Conservation (phyloP, 2,797 vertebrate species). For the Chrysocyon brachyurus region DNA sequence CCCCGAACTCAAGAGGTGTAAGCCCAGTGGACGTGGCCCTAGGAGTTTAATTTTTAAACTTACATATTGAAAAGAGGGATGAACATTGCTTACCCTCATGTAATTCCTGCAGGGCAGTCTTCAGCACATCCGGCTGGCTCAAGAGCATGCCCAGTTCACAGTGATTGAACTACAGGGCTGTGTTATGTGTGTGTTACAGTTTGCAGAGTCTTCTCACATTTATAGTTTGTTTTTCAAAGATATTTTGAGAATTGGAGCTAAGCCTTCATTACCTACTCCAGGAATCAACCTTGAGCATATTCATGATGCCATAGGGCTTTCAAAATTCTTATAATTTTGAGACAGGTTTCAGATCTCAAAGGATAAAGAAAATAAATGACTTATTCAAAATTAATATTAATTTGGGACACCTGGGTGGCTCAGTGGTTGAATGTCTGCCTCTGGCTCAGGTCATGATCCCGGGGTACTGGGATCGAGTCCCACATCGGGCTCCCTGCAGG, state of each 20-base stretch:
- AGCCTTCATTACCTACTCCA: background rate
- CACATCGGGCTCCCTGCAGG: too few species aligned
- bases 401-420: background rate
- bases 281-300: background rate
- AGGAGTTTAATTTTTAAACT: background rate
- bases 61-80: background rate
- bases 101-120: too few species aligned
- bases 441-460: too few species aligned
- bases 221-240: background rate
- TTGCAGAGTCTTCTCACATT: too few species aligned
- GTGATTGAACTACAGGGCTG: background rate
- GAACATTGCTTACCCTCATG: rapidly evolving
- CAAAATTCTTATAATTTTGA: background rate
- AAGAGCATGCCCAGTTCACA: background rate
- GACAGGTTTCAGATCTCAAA: background rate
- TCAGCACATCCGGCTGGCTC: too few species aligned
- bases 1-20: background rate
- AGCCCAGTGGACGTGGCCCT: background rate
- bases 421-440: too few species aligned
- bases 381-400: background rate
- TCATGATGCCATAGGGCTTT: background rate
- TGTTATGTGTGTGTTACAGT: background rate
- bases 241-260: background rate
- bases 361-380: background rate
- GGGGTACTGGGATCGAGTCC: too few species aligned